These are phyloP conservation scores for Melikaiella ostensackeni DNA, from an alignment of 2,888 invertebrate genomes.

Conservation along the genomic window DNA sequence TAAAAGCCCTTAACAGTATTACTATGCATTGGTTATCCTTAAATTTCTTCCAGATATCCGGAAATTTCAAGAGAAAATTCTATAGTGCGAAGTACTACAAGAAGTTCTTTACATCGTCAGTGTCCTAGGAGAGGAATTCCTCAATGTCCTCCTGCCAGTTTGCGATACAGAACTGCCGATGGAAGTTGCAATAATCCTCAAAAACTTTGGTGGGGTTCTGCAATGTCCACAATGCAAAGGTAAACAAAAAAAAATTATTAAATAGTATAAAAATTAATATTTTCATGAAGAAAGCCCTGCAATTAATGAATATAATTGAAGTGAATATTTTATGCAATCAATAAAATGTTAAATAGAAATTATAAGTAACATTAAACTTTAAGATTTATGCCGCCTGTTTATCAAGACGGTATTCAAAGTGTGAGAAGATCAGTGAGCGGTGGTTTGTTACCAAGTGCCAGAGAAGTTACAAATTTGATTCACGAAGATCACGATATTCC, in stretches of 20 bases:
- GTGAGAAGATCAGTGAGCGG: conserved; percentile 81
- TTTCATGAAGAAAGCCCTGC: too few species aligned
- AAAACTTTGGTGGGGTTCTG: conserved; percentile 88
- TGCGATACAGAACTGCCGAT: conserved; percentile 89
- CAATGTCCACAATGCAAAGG: conserved; percentile 88
- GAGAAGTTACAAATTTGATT: conserved; percentile 85
- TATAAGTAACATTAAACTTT: neutral
- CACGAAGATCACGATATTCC: conserved; percentile 83
- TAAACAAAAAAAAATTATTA: conserved; percentile 36
- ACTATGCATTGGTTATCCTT: neutral
- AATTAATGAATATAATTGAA: neutral
- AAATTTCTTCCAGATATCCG: conserved; percentile 60
- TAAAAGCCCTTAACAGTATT: neutral
- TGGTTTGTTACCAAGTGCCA: conserved; percentile 84
- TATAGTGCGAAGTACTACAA: conserved; percentile 55
- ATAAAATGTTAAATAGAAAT: neutral
- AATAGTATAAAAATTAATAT: neutral
- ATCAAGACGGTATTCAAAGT: conserved; percentile 86
- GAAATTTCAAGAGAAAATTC: conserved; percentile 61
- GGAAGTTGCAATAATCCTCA: conserved; percentile 93
- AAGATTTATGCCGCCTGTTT: conserved; percentile 88
- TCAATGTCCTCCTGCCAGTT: conserved; percentile 83
- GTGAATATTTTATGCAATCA: neutral
- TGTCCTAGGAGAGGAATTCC: conserved; percentile 85
- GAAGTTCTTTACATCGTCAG: conserved; percentile 79